Conservation (phyloP, 2,113 vertebrate genomes). For the Microtus pennsylvanicus region DNA sequence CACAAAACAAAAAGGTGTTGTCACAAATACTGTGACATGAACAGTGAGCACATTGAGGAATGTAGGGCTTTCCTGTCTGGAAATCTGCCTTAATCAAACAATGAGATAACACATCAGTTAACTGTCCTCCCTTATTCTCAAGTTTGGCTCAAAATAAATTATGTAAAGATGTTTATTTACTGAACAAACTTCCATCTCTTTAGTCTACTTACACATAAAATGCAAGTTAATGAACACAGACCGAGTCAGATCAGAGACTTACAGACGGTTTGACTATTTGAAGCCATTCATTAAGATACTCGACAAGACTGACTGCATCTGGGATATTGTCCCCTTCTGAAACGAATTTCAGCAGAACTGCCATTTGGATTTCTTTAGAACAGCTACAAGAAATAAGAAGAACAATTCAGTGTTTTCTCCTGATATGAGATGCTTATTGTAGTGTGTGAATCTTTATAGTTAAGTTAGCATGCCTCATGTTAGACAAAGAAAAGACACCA, state of each 20-base stretch:
- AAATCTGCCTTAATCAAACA: slow-evolving; percentile 40
- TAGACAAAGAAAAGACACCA: neutral
- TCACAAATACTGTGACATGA: neutral
- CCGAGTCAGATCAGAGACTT: slow-evolving; percentile 42
- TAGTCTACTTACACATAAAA: neutral
- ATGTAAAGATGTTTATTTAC: neutral
- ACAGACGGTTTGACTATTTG: slow-evolving; percentile 91
- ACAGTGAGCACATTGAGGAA: neutral
- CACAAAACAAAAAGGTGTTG: neutral
- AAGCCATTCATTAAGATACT: slow-evolving; percentile 96
- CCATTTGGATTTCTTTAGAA: slow-evolving; percentile 91
- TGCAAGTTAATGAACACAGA: slow-evolving; percentile 16
- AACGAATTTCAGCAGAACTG: slow-evolving; percentile 95
- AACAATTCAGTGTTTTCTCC: neutral
- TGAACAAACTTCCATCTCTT: slow-evolving; percentile 33
- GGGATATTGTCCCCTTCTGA: slow-evolving; percentile 98
- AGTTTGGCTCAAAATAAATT: slow-evolving; percentile 42
- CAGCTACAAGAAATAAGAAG: slow-evolving; percentile 87
- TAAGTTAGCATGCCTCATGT: neutral
- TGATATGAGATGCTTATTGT: neutral
- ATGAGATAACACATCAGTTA: neutral
- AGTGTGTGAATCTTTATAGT: neutral
- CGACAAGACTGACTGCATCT: slow-evolving; percentile 92
- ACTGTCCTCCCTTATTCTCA: slow-evolving; percentile 3
- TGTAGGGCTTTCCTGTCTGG: neutral